Evolutionary conservation across 1,140 invertebrate genomes (phyloP).

Genomic region (Parasteatoda tepidariorum): DNA sequence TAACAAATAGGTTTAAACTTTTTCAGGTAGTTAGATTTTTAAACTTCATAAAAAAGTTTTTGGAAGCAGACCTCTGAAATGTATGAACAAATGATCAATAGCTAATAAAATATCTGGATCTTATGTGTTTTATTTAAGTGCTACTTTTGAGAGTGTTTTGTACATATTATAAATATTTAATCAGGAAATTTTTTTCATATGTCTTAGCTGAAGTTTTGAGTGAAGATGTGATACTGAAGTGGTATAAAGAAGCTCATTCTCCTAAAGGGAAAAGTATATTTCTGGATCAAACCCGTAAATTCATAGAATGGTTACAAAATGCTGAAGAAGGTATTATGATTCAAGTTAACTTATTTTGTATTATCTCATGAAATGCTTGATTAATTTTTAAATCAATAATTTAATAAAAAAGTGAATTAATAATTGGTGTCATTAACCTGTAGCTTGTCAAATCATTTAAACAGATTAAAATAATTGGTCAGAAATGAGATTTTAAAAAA

Average conservation of each 20-base stretch:
- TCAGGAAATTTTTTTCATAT: too few relatives aligned
- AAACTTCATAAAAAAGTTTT: too few relatives aligned
- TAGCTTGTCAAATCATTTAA: background rate
- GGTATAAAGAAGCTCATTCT: conserved; percentile 93
- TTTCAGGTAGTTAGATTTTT: too few relatives aligned
- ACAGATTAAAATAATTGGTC: background rate
- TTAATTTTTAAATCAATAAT: background rate
- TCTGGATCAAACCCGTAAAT: conserved; percentile 97
- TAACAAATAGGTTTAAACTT: too few relatives aligned
- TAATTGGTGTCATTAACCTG: background rate
- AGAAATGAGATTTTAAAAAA: background rate
- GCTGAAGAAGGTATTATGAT: conserved; percentile 82
- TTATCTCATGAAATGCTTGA: too few relatives aligned
- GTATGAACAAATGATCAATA: too few relatives aligned
- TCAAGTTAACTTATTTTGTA: too few relatives aligned
- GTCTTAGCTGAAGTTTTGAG: conserved; percentile 81
- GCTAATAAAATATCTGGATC: too few relatives aligned
- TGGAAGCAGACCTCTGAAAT: too few relatives aligned
- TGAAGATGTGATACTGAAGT: conserved; percentile 92
- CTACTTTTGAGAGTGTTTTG: too few relatives aligned
- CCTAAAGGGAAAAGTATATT: conserved; percentile 96
- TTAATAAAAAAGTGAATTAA: background rate
- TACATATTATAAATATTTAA: too few relatives aligned
- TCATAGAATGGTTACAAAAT: conserved; percentile 96
- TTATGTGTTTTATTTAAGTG: too few relatives aligned